Evolutionary conservation across 2,888 invertebrate genomes (phyloP).

Genomic region (Tolmerus cingulatus): DNA sequence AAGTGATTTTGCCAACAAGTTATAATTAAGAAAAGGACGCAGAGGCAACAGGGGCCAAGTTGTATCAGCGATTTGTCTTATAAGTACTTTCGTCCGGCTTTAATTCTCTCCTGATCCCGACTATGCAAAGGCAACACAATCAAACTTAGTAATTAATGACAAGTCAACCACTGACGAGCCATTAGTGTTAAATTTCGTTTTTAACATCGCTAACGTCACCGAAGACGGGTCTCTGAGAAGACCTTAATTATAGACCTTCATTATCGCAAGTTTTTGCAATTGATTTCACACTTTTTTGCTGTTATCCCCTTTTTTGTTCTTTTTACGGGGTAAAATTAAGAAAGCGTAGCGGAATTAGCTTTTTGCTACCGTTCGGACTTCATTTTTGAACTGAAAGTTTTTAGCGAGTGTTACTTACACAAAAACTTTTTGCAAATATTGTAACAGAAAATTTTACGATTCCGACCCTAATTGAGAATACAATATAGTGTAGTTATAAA

Average conservation of each 20-base stretch:
- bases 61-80: conserved; percentile 5
- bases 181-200: conserved; percentile 26
- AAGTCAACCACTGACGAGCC: conserved; percentile 21
- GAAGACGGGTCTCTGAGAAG: neutral
- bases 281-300: conserved; percentile 14
- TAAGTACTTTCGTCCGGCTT: neutral
- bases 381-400: neutral
- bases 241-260: conserved; percentile 35
- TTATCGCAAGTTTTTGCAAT: conserved; percentile 28
- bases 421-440: too few relatives aligned
- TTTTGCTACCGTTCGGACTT: neutral
- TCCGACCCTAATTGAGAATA: too few relatives aligned
- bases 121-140: conserved; percentile 18
- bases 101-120: conserved; percentile 14
- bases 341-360: neutral
- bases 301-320: neutral
- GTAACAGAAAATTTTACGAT: too few relatives aligned
- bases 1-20: conserved; percentile 31
- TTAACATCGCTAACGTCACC: neutral
- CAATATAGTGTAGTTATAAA: too few relatives aligned
- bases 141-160: conserved; percentile 24
- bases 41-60: neutral
- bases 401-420: neutral
- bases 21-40: conserved; percentile 14
- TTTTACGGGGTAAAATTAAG: neutral